A percentile compares a stretch with the other conserved stretches of the same genome.
phyloP scores from a whole-genome alignment of 2,113 vertebrate genomes.

The Ammodytes marinus region DNA sequence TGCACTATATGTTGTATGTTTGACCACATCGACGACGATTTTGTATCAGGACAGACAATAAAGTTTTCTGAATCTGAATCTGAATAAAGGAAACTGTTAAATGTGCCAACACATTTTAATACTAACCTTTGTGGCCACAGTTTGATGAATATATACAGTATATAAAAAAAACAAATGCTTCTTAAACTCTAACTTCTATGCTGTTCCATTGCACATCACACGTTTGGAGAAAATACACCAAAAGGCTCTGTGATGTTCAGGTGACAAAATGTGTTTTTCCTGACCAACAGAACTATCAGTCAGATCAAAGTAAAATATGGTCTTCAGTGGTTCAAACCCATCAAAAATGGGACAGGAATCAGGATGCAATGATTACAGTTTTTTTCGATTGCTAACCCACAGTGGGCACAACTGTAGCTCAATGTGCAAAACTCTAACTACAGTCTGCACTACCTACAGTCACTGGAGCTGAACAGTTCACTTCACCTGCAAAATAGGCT shows the following conservation, averaged over 20 bases:
- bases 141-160: background rate
- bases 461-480: too few species aligned
- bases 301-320: slow-evolving; percentile 3
- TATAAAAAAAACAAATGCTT: background rate
- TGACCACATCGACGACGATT: too few species aligned
- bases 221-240: background rate
- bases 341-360: background rate
- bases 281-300: background rate
- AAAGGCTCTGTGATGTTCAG: background rate
- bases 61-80: too few species aligned
- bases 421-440: too few species aligned
- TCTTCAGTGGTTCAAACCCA: background rate
- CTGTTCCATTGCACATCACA: background rate
- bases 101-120: background rate
- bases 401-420: too few species aligned
- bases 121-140: background rate
- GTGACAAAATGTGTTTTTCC: background rate
- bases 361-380: background rate
- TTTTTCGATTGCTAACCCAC: too few species aligned
- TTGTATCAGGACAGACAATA: too few species aligned
- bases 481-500: too few species aligned
- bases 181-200: background rate
- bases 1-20: too few species aligned
- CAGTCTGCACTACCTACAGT: too few species aligned
- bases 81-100: background rate